Percentiles rank a stretch among this genome's conserved stretches.
phyloP scores from a whole-genome alignment of 2,797 vertebrate species.

The Pempheris klunzingeri region DNA sequence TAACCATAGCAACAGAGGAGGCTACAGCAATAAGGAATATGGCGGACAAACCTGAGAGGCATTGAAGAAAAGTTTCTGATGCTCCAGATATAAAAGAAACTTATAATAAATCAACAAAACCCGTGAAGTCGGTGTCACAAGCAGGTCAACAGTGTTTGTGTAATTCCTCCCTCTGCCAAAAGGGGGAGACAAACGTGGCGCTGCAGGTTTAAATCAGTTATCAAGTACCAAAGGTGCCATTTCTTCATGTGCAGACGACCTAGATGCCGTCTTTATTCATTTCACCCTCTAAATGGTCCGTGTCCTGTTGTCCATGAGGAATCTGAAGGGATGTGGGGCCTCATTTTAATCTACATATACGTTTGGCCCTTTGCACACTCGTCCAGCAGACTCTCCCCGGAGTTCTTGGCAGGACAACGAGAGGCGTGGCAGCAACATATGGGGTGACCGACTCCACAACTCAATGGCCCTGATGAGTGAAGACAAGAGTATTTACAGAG shows the following conservation, averaged over 20 bases:
- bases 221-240: neutral
- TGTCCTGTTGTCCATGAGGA: neutral
- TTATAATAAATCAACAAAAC: too few relatives aligned
- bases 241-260: neutral
- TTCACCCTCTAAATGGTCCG: neutral
- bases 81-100: too few relatives aligned
- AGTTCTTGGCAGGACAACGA: neutral
- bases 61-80: too few relatives aligned
- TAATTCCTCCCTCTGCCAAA: too few relatives aligned
- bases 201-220: neutral
- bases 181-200: too few relatives aligned
- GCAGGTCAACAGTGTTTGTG: too few relatives aligned
- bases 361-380: neutral
- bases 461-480: conserved; percentile 33
- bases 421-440: conserved; percentile 42
- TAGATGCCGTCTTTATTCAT: neutral
- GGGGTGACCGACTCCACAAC: conserved; percentile 25
- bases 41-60: too few relatives aligned
- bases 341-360: neutral
- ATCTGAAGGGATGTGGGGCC: neutral
- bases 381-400: neutral
- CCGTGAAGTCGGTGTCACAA: too few relatives aligned
- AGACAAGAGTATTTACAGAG: conserved; percentile 62
- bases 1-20: too few relatives aligned
- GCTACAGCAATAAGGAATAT: too few relatives aligned